These are phyloP conservation scores for Dicyrtoma fusca DNA, from an alignment of 2,888 invertebrate species.

Conservation along the genomic window DNA sequence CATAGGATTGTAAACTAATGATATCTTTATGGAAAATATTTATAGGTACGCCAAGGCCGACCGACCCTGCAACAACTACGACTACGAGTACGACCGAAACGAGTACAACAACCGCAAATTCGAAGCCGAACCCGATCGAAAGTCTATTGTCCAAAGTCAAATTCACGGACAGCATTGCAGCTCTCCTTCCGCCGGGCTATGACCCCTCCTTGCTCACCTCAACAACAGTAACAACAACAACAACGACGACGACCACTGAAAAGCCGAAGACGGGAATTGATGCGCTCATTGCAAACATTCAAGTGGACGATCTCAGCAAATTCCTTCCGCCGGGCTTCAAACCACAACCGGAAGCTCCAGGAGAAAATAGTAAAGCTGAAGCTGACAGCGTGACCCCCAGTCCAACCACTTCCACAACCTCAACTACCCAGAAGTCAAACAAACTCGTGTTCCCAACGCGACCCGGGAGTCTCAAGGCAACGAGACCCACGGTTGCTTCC, in stretches of 20 bases:
- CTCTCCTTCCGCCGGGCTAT: constrained; percentile 68
- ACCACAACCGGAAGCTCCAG: constrained; percentile 44
- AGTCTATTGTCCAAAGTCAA: constrained; percentile 63
- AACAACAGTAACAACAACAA: constrained; percentile 45
- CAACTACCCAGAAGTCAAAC: constrained; percentile 58
- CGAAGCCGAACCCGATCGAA: constrained; percentile 58
- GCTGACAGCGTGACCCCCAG: constrained; percentile 44
- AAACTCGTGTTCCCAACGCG: constrained; percentile 81
- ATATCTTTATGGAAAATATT: no score
- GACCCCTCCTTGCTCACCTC: constrained; percentile 60
- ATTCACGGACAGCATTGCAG: constrained; percentile 56
- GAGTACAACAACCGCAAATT: constrained; percentile 40
- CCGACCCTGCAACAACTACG: constrained; percentile 57
- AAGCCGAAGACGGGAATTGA: constrained; percentile 27
- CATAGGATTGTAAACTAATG: no score
- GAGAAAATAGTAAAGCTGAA: constrained; percentile 3
- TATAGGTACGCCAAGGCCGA: constrained; percentile 45
- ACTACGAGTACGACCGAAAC: background rate
- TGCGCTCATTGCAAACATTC: constrained; percentile 42
- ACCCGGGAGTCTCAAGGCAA: constrained; percentile 68
- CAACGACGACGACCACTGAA: constrained; percentile 29
- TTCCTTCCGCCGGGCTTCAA: constrained; percentile 70
- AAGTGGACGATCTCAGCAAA: constrained; percentile 62
- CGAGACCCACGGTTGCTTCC: constrained; percentile 64
- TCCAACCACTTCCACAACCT: constrained; percentile 57